Percentiles rank a stretch among this genome's conserved stretches.
These are phyloP conservation scores for Morpho achilles DNA, from an alignment of 2,888 invertebrate species.

Conservation along the genomic window DNA sequence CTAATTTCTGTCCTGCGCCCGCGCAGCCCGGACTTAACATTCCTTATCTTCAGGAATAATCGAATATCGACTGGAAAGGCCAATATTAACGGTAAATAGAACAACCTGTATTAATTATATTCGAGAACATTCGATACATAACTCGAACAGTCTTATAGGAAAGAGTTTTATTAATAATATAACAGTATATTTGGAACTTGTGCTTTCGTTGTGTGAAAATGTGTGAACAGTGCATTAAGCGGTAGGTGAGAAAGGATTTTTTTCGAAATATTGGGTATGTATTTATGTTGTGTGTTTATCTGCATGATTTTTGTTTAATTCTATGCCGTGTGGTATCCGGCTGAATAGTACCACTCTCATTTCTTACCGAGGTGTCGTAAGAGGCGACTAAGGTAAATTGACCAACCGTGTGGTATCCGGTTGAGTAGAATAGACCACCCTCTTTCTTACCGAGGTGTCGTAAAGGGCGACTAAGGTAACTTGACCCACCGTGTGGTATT, in stretches of 20 bases:
- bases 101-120: background rate
- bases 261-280: constrained; percentile 36
- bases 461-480: too few species aligned
- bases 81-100: constrained; percentile 21
- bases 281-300: background rate
- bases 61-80: constrained; percentile 69
- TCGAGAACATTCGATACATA: background rate
- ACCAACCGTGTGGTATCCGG: too few species aligned
- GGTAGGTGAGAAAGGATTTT: constrained; percentile 45
- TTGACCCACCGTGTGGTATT: too few species aligned
- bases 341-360: too few species aligned
- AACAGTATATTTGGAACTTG: constrained; percentile 11
- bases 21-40: constrained; percentile 57
- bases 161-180: constrained; percentile 26
- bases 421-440: too few species aligned
- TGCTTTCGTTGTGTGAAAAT: constrained; percentile 46
- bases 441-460: too few species aligned
- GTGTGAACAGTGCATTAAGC: constrained; percentile 68
- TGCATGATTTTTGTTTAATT: too few species aligned
- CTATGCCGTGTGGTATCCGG: too few species aligned
- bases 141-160: background rate
- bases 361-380: too few species aligned
- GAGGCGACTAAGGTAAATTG: too few species aligned
- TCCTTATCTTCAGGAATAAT: constrained; percentile 37
- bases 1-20: constrained; percentile 66